Evolutionary conservation across 2,888 invertebrate genomes (phyloP), one percentile per base, ranked within the genome.

Genomic region (Chymomyza fuscimana): DNA sequence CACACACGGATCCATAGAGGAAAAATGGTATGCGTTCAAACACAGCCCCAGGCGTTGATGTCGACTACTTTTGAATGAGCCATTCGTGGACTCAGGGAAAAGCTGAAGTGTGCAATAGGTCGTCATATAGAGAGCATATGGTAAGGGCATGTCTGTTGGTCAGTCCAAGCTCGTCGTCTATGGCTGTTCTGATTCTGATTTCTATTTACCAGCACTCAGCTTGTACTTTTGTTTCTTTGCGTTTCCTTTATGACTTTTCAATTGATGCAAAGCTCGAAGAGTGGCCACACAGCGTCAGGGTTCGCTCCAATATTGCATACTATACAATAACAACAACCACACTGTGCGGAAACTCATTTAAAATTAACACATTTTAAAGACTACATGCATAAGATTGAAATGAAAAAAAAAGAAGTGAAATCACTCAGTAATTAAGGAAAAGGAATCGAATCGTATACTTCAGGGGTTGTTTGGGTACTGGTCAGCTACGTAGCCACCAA

Each of bases 401-500:
- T n/a, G 54, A 65, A 62, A 64, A 73, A n/a, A n/a, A n/a, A 69
- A 32, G 51, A 69, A 68, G 67, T 64, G 51, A 56, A 56, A 65
- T 52, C 76, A 75, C 76, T 80, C 77, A 75, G 81, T 85, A 79
- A 86, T 85, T 83, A 88, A 82, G 84, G 74, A 72, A 76, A 76
- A 77, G 68, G 75, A 78, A 82, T 75, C 79, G 78, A 74, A 75
- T 77, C 9, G 5, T 61, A 73, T 59, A 73, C 60, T 62, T 29
- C 75, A 56, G 61, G 54, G 80, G 81, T 78, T 68, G 66, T 54
- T 70, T 29, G 50, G 32, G 40, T 54, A 15, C 52, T 77, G 78
- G 78, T 82, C 78, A 79, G 62, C 67, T 22, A 32, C 32, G 9
- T 9, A 58, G 58, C 46, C 70, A 72, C 65, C 73, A 73, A 79